phyloP scores from a whole-genome alignment of 2,113 vertebrate genomes.

The Cyprinodon tularosa region DNA sequence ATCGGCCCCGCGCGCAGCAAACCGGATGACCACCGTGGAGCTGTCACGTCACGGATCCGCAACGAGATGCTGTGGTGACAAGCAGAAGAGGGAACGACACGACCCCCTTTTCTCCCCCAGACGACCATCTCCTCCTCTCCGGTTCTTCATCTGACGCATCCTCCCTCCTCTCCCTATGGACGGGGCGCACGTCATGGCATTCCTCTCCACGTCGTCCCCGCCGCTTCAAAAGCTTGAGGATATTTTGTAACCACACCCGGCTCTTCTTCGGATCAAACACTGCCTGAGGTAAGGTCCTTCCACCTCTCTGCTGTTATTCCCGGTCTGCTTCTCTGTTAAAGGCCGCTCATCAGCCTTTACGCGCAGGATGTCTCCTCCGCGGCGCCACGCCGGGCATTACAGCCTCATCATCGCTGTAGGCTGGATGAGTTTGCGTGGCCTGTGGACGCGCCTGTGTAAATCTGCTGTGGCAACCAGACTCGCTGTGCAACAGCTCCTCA shows the following conservation, averaged over 20 bases:
- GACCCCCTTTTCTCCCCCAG: conserved; percentile 9
- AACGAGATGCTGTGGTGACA: conserved; percentile 82
- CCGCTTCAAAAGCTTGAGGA: conserved; percentile 57
- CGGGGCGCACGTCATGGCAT: conserved; percentile 46
- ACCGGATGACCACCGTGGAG: conserved; percentile 56
- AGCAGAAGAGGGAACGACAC: conserved; percentile 68
- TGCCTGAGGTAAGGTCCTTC: conserved; percentile 69
- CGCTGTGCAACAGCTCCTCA: conserved; percentile 49
- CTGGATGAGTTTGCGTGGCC: conserved; percentile 53
- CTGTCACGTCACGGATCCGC: conserved; percentile 81
- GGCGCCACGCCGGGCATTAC: conserved; percentile 16
- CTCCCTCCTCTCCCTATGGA: conserved; percentile 16
- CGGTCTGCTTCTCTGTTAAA: background rate
- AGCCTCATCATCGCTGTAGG: conserved; percentile 7
- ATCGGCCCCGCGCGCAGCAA: conserved; percentile 74
- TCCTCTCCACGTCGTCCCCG: conserved; percentile 38
- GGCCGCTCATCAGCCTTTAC: background rate
- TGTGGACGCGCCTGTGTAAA: conserved; percentile 65
- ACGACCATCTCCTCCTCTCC: conserved; percentile 12
- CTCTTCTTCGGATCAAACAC: conserved; percentile 62
- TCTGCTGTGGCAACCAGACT: conserved; percentile 62
- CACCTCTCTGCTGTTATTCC: background rate
- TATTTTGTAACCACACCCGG: conserved; percentile 78
- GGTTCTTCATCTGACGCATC: background rate
- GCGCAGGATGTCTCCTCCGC: conserved; percentile 1